phyloP scores from a whole-genome alignment of 2,888 invertebrate genomes.

The Protodeltote pygarga region DNA sequence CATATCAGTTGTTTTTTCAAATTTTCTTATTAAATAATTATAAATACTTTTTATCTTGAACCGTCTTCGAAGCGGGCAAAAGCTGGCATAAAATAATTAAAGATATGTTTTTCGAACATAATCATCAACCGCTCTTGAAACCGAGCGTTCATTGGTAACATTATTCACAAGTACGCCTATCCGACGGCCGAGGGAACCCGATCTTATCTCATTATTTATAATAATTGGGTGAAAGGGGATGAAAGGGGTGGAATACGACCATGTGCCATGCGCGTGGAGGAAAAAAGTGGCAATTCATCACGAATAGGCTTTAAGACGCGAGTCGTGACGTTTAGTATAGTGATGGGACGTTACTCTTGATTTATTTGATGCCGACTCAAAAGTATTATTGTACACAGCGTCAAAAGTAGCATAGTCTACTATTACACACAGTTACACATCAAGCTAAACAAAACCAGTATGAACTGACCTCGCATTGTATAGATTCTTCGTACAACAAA shows the following conservation, averaged over 20 bases:
- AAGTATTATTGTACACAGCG: neutral
- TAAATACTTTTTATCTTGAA: neutral
- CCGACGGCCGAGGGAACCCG: conserved; percentile 64
- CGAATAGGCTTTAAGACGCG: conserved; percentile 25
- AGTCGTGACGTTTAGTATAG: conserved; percentile 25
- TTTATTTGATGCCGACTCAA: neutral
- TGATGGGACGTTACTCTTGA: conserved; percentile 10
- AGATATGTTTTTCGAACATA: conserved; percentile 5
- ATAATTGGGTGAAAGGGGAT: conserved; percentile 73
- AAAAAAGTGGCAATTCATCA: conserved; percentile 57
- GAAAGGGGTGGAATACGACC: conserved; percentile 56
- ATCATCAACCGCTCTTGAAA: conserved; percentile 21
- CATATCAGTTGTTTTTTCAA: no score
- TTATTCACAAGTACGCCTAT: conserved; percentile 52
- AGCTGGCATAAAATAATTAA: neutral
- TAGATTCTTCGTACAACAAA: no score
- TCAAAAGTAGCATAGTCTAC: no score
- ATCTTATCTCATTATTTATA: conserved; percentile 76
- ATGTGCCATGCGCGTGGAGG: conserved; percentile 30
- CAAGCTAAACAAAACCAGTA: no score
- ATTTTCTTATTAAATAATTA: no score
- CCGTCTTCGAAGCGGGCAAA: neutral
- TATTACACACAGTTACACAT: no score
- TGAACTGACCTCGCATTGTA: no score
- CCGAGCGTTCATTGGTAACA: conserved; percentile 40